These are phyloP conservation scores for Drosophila monieri DNA, from an alignment of 2,888 invertebrate species.

Conservation along the genomic window DNA sequence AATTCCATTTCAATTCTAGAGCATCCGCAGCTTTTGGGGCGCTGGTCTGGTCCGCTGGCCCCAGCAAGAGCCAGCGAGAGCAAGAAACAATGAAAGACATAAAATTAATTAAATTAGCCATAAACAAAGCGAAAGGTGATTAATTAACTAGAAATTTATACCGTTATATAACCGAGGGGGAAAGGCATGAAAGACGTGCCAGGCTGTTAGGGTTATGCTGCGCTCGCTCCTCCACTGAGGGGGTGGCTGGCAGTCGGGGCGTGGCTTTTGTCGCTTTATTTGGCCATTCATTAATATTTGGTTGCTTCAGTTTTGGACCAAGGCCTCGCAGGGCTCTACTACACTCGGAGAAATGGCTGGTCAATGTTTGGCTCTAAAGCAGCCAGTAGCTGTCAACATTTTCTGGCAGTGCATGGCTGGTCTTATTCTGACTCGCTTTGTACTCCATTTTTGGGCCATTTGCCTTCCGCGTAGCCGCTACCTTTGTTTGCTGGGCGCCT, in stretches of 20 bases:
- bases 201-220: conserved; percentile 11
- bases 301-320: conserved; percentile 27
- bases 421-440: neutral
- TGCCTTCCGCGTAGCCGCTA: conserved; percentile 33
- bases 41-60: too few species aligned
- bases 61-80: conserved; percentile 7
- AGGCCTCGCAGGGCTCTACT: conserved; percentile 11
- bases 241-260: conserved; percentile 5
- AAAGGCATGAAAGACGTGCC: conserved; percentile 54
- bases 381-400: neutral
- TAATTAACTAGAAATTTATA: conserved; percentile 69
- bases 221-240: neutral
- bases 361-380: too few species aligned
- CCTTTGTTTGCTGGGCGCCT: conserved; percentile 48
- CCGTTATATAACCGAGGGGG: conserved; percentile 44
- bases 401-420: neutral
- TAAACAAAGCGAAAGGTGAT: conserved; percentile 69
- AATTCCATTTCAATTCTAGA: conserved; percentile 18
- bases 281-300: conserved; percentile 65
- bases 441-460: conserved; percentile 14
- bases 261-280: conserved; percentile 43
- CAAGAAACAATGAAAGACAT: conserved; percentile 63
- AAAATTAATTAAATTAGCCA: conserved; percentile 70
- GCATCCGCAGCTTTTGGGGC: conserved; percentile 5
- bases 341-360: neutral